Base-by-base conservation (phyloP, 2,797 vertebrate genomes). In the Pampus argenteus region DNA sequence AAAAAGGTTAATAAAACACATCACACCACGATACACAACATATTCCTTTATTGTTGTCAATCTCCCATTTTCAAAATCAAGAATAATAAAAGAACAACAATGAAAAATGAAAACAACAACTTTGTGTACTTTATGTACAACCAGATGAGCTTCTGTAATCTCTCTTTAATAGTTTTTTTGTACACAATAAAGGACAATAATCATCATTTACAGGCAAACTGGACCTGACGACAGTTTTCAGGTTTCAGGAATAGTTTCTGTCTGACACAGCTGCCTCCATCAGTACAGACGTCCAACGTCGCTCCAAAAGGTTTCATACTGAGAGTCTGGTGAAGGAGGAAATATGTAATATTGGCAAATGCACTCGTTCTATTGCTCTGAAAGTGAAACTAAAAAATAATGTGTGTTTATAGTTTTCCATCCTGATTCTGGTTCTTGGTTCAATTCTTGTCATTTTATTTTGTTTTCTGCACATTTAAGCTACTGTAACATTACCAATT, bases 41-140 rank as follows among this genome's bases (percentile, higher is more conserved):
- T 88, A 70, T 79, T 84, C 73, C 85, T 87, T 89, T 89, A 86
- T 92, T 93, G 82, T 87, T 90, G 77, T 87, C 85, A 75, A 71
- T 72, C 66, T 82, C 70, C 71, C 83, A 81, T 85, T 76, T 75
- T 65, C 65, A 81, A 78, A 77, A 69, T 49, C 17, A 45, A 77
- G 3, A 44, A 9, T 44, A 44, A 44, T 44, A 72, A 78, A 91
- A 85, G 10, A 71, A 61, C 57, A 64, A 63, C n/a, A 23, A 54
- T 57, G 57, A 86, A 85, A 86, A 79, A 86, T 74, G 72, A 82
- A 83, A 81, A 76, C 66, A 72, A 74, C 79, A 61, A 18, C 45
- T 26, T 57, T 50, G 56, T 60, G 74, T 78, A 72, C 77, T 75
- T 72, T 82, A 71, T 86, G 69, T 90, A 87, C 90, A 88, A 54